Base-by-base conservation (phyloP, 2,888 invertebrate genomes). In the Argynnis bischoffii region DNA sequence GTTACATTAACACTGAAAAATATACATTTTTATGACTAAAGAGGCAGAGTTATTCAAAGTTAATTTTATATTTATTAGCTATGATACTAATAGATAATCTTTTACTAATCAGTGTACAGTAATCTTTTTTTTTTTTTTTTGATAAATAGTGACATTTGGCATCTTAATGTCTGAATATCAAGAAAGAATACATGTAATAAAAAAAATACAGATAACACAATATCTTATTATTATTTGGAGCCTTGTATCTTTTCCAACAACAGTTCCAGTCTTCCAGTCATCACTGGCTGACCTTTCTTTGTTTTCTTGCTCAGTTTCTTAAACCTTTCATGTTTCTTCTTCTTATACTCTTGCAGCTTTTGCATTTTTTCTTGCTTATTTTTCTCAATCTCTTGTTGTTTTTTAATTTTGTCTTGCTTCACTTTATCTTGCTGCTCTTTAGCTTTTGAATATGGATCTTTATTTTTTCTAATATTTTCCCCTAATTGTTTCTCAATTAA, bases 241-340 rank as follows among this genome's bases (percentile, higher is more conserved):
- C 18, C 51, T 69, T 69, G 68, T 26, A 69, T 69, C 26, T 65
- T 69, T 78, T 97, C 95, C 16, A 97, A 86, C 64, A 98, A 88
- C 79, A 96, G 83, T 85, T 97, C 95, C 80, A 98, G 92, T 75
- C 97, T 93, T 64, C 95, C 95, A 69, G 95, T 96, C 97, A 98
- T 97, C 2, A 97, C 89, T 0, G 98, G 98, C 80, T 98, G 98
- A 0, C 98, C 98, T 77, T 94, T 96, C 76, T 94, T 95, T 0
- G 96, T 98, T 81, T 95, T 96, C 81, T 95, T 95, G 59, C 95
- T 95, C 54, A 97, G 86, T 72, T 95, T 95, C 85, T 96, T 96
- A 71, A 93, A 95, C 68, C 94, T 95, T 60, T 95, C 95, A 57
- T 94, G 90, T 76, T 96, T 96, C 76, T 95, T 95, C 79, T 95